A percentile compares a stretch with the other conserved stretches of the same genome.
These are phyloP conservation scores for Bemisia tabaci DNA, from an alignment of 1,140 invertebrate species.

Conservation along the genomic window DNA sequence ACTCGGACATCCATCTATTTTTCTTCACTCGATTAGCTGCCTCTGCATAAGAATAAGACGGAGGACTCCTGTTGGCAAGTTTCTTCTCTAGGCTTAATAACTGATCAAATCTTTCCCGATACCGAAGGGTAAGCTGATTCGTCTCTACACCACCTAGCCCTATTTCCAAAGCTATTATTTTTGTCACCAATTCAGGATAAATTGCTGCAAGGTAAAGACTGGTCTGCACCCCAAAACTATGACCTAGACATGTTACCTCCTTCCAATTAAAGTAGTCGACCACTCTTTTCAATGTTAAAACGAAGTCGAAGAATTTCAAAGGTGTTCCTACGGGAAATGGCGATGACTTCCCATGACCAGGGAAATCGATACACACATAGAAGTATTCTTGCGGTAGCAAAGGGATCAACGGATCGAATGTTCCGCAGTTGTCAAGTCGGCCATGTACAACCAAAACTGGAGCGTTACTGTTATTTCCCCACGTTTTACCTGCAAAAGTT, in stretches of 20 bases:
- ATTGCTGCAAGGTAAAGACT: slow-evolving; percentile 62
- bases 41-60: slow-evolving; percentile 35
- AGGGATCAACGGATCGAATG: slow-evolving; percentile 63
- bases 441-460: slow-evolving; percentile 73
- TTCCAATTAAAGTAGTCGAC: slow-evolving; percentile 63
- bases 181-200: slow-evolving; percentile 54
- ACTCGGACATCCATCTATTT: slow-evolving; percentile 33
- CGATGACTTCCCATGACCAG: slow-evolving; percentile 68
- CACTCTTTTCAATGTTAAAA: slow-evolving; percentile 49
- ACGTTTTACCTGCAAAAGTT: slow-evolving; percentile 52
- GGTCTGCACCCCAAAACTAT: slow-evolving; percentile 64
- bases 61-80: slow-evolving; percentile 19
- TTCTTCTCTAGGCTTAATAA: slow-evolving; percentile 16
- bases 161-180: slow-evolving; percentile 60
- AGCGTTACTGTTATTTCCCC: slow-evolving; percentile 49
- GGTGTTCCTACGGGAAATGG: slow-evolving; percentile 52
- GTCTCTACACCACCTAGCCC: slow-evolving; percentile 30
- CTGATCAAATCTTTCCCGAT: slow-evolving; percentile 27
- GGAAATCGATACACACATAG: slow-evolving; percentile 57
- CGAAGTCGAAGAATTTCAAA: slow-evolving; percentile 57
- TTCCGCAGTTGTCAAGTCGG: slow-evolving; percentile 78
- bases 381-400: slow-evolving; percentile 42
- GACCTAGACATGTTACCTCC: slow-evolving; percentile 58
- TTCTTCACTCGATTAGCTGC: slow-evolving; percentile 51
- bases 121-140: slow-evolving; percentile 20